phyloP scores from a whole-genome alignment of 2,797 vertebrate species.

The Falco berigora region DNA sequence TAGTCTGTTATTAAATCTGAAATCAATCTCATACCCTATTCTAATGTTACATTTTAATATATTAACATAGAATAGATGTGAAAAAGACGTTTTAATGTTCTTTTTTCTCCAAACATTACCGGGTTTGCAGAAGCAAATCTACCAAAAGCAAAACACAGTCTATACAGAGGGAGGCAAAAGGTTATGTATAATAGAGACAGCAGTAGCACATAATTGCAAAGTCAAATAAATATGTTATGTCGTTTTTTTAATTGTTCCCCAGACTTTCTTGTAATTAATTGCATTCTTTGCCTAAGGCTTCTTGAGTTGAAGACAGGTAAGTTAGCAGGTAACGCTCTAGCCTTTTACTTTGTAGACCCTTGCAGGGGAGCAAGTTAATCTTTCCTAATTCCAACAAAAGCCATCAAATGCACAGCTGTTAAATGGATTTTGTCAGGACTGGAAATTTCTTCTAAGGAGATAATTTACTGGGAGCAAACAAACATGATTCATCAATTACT shows the following conservation, averaged over 20 bases:
- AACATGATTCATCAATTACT: neutral
- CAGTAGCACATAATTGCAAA: neutral
- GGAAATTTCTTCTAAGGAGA: neutral
- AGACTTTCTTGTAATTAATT: neutral
- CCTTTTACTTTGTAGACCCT: neutral
- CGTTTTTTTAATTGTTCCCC: neutral
- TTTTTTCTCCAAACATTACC: neutral
- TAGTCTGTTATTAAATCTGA: neutral
- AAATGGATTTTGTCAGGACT: neutral
- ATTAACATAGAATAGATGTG: neutral
- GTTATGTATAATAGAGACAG: neutral
- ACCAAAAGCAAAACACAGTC: neutral
- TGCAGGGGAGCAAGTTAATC: neutral
- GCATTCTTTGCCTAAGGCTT: neutral
- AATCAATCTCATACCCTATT: neutral
- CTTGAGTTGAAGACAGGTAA: neutral
- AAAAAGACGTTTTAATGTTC: neutral
- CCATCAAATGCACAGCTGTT: neutral
- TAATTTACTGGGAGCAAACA: neutral
- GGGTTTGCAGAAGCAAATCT: neutral
- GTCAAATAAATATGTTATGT: neutral
- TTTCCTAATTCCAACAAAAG: neutral
- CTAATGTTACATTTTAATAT: neutral
- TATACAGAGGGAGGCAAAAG: neutral
- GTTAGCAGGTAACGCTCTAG: neutral